phyloP scores from a whole-genome alignment of 2,888 invertebrate species.

The Arge pagana region DNA sequence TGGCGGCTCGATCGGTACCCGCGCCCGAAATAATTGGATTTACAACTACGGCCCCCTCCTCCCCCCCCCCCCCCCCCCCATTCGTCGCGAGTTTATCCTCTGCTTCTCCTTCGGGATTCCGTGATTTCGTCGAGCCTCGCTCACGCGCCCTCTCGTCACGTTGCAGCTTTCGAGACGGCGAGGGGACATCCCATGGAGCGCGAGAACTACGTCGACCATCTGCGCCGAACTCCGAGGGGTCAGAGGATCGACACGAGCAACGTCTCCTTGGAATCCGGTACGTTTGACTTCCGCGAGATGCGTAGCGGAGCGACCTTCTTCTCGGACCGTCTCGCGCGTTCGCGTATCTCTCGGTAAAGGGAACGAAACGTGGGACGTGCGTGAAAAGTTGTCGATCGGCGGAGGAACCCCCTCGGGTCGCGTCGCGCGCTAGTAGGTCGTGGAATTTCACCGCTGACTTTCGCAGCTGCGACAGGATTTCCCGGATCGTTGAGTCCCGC shows the following conservation, averaged over 20 bases:
- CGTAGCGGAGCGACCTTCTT: too few relatives aligned
- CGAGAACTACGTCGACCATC: constrained; percentile 61
- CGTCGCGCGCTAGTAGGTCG: background rate
- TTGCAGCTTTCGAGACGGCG: constrained; percentile 67
- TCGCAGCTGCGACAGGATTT: too few relatives aligned
- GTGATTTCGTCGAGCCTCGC: background rate
- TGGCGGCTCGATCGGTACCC: background rate
- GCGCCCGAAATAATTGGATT: too few relatives aligned
- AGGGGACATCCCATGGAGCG: constrained; percentile 73
- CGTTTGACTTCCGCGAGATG: too few relatives aligned
- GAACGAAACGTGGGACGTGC: too few relatives aligned
- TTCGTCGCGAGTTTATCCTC: too few relatives aligned
- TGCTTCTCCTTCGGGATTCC: too few relatives aligned
- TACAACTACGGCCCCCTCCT: background rate
- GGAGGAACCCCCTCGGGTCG: background rate
- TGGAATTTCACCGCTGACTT: background rate
- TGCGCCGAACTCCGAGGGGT: constrained; percentile 38
- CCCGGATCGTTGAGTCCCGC: too few relatives aligned
- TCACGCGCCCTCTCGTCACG: background rate
- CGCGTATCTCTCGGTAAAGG: too few relatives aligned
- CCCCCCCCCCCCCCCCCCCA: too few relatives aligned
- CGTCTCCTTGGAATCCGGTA: constrained; percentile 26
- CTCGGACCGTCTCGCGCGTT: too few relatives aligned
- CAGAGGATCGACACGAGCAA: constrained; percentile 39
- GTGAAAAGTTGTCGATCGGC: too few relatives aligned